A percentile compares a stretch with the other conserved stretches of the same genome.
Evolutionary conservation across 2,888 invertebrate genomes (phyloP).

Genomic region (Sylvicola cinctus): DNA sequence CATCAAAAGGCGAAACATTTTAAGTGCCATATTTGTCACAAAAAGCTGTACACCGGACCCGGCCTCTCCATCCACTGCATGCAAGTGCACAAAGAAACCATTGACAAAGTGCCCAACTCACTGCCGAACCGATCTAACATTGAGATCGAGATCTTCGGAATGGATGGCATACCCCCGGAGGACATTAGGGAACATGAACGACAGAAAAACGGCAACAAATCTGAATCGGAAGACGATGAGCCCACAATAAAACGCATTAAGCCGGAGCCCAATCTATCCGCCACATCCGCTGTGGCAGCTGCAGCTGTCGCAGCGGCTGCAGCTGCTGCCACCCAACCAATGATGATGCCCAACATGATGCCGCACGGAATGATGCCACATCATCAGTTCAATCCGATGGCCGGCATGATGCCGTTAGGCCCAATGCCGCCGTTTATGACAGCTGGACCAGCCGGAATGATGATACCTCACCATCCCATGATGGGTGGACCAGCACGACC

Average conservation of each 20-base stretch:
- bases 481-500: slow-evolving; percentile 45
- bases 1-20: slow-evolving; percentile 99
- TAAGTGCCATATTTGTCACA: slow-evolving; percentile 99
- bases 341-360: slow-evolving; percentile 39
- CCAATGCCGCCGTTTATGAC: slow-evolving; percentile 42
- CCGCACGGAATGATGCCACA: no score
- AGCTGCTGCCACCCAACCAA: slow-evolving; percentile 37
- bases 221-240: slow-evolving; percentile 70
- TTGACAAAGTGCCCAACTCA: slow-evolving; percentile 98
- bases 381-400: no score
- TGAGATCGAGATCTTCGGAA: slow-evolving; percentile 99
- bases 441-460: slow-evolving; percentile 41
- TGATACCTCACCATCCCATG: slow-evolving; percentile 30
- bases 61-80: slow-evolving; percentile 92
- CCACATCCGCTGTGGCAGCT: no score
- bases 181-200: slow-evolving; percentile 89
- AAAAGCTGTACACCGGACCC: slow-evolving; percentile 85
- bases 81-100: slow-evolving; percentile 99
- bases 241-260: slow-evolving; percentile 57
- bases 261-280: slow-evolving; percentile 34
- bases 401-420: no score
- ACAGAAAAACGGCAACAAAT: slow-evolving; percentile 55
- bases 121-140: slow-evolving; percentile 93
- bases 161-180: slow-evolving; percentile 97
- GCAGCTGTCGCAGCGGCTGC: slow-evolving; percentile 38